Percentiles rank a stretch among this genome's conserved stretches.
These are phyloP conservation scores for Ophiothrix spiculata DNA, from an alignment of 35 echinoderm and acorn worm genomes.

Conservation along the genomic window DNA sequence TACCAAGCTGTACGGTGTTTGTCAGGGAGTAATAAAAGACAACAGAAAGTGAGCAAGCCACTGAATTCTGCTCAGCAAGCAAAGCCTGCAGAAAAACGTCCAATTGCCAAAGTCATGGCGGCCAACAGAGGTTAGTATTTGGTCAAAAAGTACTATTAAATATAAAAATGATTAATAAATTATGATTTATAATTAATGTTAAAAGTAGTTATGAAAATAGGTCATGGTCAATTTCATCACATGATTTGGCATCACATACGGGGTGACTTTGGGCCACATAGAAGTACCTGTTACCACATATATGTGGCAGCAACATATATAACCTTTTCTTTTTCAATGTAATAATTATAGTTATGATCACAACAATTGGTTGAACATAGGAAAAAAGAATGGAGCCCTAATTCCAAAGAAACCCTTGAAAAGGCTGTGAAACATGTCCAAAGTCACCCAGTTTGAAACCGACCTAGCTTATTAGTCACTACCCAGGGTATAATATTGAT, in stretches of 20 bases:
- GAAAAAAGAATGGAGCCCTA: too few species aligned
- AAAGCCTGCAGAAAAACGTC: conserved; percentile 20
- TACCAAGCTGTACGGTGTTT: not conserved
- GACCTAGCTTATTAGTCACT: too few species aligned
- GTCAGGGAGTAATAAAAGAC: not conserved
- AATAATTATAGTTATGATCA: too few species aligned
- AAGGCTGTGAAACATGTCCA: too few species aligned
- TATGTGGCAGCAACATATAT: not conserved
- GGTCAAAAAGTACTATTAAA: not conserved
- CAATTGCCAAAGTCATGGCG: conserved; percentile 72
- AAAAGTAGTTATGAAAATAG: not conserved
- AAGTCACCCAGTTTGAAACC: too few species aligned
- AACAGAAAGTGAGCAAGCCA: conserved; percentile 35
- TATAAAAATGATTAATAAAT: not conserved
- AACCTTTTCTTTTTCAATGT: too few species aligned
- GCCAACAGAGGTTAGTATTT: conserved; percentile 68
- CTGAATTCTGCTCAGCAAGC: conserved; percentile 16
- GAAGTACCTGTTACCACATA: not conserved
- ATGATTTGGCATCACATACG: not conserved
- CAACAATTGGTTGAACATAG: too few species aligned
- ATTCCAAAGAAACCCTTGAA: too few species aligned
- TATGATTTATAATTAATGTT: not conserved
- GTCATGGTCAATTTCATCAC: not conserved
- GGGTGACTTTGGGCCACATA: not conserved
- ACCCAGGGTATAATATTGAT: too few species aligned